Evolutionary conservation across 2,113 vertebrate genomes (phyloP).

Genomic region (Struthidea cinerea): DNA sequence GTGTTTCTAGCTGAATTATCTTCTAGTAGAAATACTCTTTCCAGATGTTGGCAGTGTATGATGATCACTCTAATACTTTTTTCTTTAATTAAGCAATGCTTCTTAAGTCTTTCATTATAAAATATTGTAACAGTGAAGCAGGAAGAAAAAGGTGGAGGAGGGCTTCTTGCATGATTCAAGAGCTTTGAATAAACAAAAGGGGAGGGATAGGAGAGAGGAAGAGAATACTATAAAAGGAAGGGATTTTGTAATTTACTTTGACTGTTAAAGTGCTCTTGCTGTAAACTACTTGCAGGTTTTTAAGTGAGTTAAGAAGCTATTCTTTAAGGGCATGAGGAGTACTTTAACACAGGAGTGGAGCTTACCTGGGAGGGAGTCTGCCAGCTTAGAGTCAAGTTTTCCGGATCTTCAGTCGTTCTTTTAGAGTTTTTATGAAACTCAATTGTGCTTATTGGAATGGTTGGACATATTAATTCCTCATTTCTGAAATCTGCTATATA

Average conservation of each 20-base stretch:
- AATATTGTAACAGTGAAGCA: neutral
- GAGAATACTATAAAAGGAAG: neutral
- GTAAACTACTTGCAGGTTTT: neutral
- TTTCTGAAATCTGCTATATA: neutral
- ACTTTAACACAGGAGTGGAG: neutral
- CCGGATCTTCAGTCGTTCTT: neutral
- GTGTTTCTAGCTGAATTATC: neutral
- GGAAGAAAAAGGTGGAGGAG: neutral
- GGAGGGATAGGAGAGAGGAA: neutral
- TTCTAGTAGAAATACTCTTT: neutral
- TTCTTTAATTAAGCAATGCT: neutral
- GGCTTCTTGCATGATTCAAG: neutral
- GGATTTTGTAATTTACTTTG: neutral
- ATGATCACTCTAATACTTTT: neutral
- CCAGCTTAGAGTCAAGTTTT: neutral
- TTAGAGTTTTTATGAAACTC: neutral
- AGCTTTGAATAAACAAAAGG: neutral
- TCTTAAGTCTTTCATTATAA: neutral
- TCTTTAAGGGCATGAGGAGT: neutral
- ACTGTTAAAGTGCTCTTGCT: neutral
- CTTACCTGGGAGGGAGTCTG: neutral
- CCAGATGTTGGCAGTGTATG: neutral
- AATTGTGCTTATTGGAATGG: neutral
- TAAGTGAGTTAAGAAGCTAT: neutral
- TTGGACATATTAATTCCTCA: neutral